These are phyloP conservation scores for Oscheius sp. DNA, from an alignment of 2,888 invertebrate species.

Conservation along the genomic window DNA sequence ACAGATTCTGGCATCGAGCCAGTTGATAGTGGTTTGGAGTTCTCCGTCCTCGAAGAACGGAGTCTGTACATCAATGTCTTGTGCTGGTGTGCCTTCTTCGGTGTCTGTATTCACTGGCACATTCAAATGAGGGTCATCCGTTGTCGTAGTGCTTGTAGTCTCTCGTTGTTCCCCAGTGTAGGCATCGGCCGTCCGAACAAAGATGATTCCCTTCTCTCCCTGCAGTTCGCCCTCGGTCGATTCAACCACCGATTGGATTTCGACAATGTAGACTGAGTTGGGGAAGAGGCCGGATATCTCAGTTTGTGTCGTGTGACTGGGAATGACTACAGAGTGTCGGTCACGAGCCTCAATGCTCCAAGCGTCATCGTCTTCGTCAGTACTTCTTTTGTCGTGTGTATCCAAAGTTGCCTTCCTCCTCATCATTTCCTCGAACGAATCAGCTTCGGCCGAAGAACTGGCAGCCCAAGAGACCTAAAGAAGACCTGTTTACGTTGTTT, in stretches of 20 bases:
- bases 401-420: conserved; percentile 44
- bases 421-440: conserved; percentile 52
- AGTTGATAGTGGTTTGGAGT: conserved; percentile 55
- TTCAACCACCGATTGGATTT: conserved; percentile 66
- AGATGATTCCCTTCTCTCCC: conserved; percentile 67
- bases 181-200: conserved; percentile 57
- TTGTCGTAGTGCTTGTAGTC: not conserved
- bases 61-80: conserved; percentile 43
- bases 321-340: conserved; percentile 55
- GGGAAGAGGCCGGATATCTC: conserved; percentile 61
- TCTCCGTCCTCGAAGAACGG: conserved; percentile 45
- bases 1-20: conserved; percentile 55
- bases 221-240: conserved; percentile 66
- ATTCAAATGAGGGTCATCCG: conserved; percentile 2
- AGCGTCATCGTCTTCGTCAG: conserved; percentile 44
- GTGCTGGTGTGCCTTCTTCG: conserved; percentile 22
- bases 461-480: conserved; percentile 56
- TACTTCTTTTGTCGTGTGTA: conserved; percentile 48
- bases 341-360: conserved; percentile 40
- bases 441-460: conserved; percentile 48
- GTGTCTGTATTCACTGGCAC: conserved; percentile 21
- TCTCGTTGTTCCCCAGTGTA: not conserved
- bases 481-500: not conserved
- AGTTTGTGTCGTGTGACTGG: conserved; percentile 62
- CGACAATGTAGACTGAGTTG: conserved; percentile 59